Percentiles rank a stretch among this genome's conserved stretches.
Evolutionary conservation across 1,140 invertebrate genomes (phyloP).

Genomic region (Aleiodes sp.): DNA sequence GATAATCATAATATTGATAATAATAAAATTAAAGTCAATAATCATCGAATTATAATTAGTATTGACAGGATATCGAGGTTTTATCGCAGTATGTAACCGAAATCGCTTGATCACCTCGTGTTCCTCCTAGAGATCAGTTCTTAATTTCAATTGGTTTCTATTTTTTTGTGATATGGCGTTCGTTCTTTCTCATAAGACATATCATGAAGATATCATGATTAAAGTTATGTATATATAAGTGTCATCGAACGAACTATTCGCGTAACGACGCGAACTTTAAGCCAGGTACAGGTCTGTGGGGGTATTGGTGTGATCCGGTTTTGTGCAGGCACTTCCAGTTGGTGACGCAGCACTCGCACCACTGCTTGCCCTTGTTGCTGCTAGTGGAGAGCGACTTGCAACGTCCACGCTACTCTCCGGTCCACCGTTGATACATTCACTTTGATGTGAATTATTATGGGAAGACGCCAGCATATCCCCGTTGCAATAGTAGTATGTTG

Average conservation of each 20-base stretch:
- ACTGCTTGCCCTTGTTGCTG: slow-evolving; percentile 76
- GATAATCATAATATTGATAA: neutral
- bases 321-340: slow-evolving; percentile 76
- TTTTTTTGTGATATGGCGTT: slow-evolving; percentile 62
- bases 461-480: slow-evolving; percentile 68
- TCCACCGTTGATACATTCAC: slow-evolving; percentile 42
- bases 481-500: slow-evolving; percentile 74
- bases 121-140: slow-evolving; percentile 56
- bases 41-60: slow-evolving; percentile 17
- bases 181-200: slow-evolving; percentile 39
- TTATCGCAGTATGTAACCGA: neutral
- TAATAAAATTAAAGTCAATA: neutral
- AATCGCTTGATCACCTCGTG: slow-evolving; percentile 19
- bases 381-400: slow-evolving; percentile 73
- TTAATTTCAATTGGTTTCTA: slow-evolving; percentile 57
- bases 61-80: slow-evolving; percentile 17
- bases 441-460: slow-evolving; percentile 58
- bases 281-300: slow-evolving; percentile 67
- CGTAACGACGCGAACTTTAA: slow-evolving; percentile 45
- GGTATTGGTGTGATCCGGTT: slow-evolving; percentile 68
- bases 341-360: slow-evolving; percentile 76
- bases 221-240: neutral
- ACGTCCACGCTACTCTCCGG: slow-evolving; percentile 62
- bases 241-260: slow-evolving; percentile 1
- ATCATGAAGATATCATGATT: neutral